Base-by-base conservation (phyloP, 2,113 vertebrate species). In the Python bivittatus region DNA sequence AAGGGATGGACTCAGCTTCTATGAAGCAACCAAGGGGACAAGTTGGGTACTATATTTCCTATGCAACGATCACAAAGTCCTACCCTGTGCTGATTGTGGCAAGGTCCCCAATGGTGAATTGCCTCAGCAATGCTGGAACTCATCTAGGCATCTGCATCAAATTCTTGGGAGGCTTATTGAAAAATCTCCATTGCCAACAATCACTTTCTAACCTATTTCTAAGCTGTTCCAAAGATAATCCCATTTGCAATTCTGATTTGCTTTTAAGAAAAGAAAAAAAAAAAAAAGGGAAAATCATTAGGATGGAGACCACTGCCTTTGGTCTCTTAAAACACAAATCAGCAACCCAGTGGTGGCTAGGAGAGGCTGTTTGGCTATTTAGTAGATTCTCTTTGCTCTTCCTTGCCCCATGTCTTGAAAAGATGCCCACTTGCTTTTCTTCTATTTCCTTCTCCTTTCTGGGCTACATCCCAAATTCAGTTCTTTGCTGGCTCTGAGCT, bases 401-500 rank as follows among this genome's bases (percentile, higher is more conserved):
- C 29, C 9, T 57, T 88, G 56, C 33, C 38, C 44, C 61, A 27
- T 54, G 1, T 64, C 13, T 42, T 93, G 91, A 84, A 89, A 88
- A 53, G 29, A 38, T 92, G 72, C 13, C 87, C 86, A 38, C 57
- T 27, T 72, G 42, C 7, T 20, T 90, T 86, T 68, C 27, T 86
- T 90, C 83, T 38, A 52, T 52, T 91, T 58, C 33, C 52, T 11
- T 85, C n/a, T 38, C n/a, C 52, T 68, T 42, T 42, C 57, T 52
- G 88, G 92, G 61, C 68, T 90, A 68, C 15, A 72, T 42, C 92
- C 84, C 84, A 93, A 57, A 90, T 44, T 22, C 92, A 64, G 48
- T 64, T 88, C 27, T 93, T 23, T 84, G 27, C 68, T 88, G 56
- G 44, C 57, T 60, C n/a, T 25, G 6, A 44, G 22, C 44, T 52